These are phyloP conservation scores for Aricia artaxerxes DNA, from an alignment of 2,888 invertebrate species.

Conservation along the genomic window DNA sequence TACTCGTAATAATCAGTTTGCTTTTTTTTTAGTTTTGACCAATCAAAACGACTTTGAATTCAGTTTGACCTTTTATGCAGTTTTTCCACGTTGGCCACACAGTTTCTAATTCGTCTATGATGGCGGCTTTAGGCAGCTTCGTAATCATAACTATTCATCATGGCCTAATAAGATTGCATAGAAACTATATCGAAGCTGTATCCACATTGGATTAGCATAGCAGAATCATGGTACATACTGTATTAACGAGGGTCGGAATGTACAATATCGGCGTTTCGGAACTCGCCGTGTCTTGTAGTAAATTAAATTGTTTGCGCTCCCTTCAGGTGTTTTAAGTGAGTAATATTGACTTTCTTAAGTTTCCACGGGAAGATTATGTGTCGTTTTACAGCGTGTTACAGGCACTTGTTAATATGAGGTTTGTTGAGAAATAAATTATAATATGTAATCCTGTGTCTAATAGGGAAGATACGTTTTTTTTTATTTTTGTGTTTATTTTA, in stretches of 20 bases:
- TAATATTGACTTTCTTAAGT: slow-evolving; percentile 36
- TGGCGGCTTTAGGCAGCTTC: too few relatives aligned
- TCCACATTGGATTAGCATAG: neutral
- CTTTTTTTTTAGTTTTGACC: too few relatives aligned
- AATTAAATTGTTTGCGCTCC: slow-evolving; percentile 70
- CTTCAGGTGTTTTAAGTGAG: slow-evolving; percentile 49
- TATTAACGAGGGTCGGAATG: slow-evolving; percentile 62
- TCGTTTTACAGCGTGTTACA: neutral
- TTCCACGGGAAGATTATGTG: slow-evolving; percentile 26
- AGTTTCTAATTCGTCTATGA: too few relatives aligned
- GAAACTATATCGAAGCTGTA: neutral
- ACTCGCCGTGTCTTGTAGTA: slow-evolving; percentile 55
- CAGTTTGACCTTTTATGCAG: too few relatives aligned
- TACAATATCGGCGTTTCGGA: slow-evolving; percentile 60
- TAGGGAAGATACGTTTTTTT: too few relatives aligned
- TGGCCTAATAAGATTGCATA: neutral
- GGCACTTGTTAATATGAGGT: neutral
- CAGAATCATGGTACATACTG: slow-evolving; percentile 38
- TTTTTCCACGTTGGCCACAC: too few relatives aligned
- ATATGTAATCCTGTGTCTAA: neutral
- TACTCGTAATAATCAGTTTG: too few relatives aligned
- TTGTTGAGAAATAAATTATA: neutral
- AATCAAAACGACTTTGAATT: too few relatives aligned
- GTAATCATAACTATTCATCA: too few relatives aligned
- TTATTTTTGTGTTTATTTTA: too few relatives aligned